Evolutionary conservation across 2,888 invertebrate genomes (phyloP).

Genomic region (Eupithecia dodoneata): DNA sequence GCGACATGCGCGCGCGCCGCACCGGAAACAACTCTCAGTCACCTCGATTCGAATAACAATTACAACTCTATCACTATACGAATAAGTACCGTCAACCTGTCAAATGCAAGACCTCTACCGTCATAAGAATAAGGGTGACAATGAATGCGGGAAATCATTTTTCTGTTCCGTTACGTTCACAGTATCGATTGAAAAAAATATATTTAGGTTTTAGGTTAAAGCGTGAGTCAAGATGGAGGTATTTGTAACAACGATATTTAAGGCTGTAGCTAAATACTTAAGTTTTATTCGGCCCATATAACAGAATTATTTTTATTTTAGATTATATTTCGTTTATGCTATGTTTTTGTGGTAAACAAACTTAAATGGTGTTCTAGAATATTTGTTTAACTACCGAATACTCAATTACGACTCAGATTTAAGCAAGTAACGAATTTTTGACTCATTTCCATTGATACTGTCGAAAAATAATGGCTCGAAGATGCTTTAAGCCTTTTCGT

Average conservation of each 20-base stretch:
- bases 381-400: not conserved
- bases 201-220: constrained; percentile 34
- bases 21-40: constrained; percentile 63
- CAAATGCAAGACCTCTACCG: not conserved
- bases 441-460: too few relatives aligned
- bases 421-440: not conserved
- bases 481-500: too few relatives aligned
- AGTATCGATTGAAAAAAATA: constrained; percentile 34
- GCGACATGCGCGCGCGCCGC: constrained; percentile 52
- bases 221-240: constrained; percentile 34
- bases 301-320: not conserved
- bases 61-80: constrained; percentile 25
- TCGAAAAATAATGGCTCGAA: too few relatives aligned
- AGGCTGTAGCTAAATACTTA: constrained; percentile 27
- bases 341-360: not conserved
- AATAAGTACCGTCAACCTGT: constrained; percentile 24
- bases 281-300: constrained; percentile 11
- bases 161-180: constrained; percentile 27
- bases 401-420: not conserved
- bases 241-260: constrained; percentile 31
- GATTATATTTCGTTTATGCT: not conserved
- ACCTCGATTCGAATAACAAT: constrained; percentile 65
- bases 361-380: constrained; percentile 2
- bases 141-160: constrained; percentile 16
- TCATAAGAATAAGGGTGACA: constrained; percentile 27